phyloP scores from a whole-genome alignment of 2,888 invertebrate species.

The Falcaria lacertinaria region DNA sequence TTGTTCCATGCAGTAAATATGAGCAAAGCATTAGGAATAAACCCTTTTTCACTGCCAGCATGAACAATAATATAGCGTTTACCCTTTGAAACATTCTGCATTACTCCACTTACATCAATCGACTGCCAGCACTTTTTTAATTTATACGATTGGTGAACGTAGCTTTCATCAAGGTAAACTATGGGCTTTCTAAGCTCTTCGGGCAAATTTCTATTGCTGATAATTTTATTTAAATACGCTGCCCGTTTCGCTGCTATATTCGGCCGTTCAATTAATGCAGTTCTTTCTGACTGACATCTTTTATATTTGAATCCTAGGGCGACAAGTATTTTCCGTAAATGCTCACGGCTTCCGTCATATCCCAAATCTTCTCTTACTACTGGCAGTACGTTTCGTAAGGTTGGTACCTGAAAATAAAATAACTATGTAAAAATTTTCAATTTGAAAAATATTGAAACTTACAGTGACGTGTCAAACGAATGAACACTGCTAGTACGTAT shows the following conservation, averaged over 20 bases:
- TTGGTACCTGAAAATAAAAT: too few relatives aligned
- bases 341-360: too few relatives aligned
- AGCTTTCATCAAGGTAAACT: constrained; percentile 29
- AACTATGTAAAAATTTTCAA: too few relatives aligned
- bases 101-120: constrained; percentile 6
- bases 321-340: too few relatives aligned
- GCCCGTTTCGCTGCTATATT: too few relatives aligned
- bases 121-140: constrained; percentile 20
- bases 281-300: neutral
- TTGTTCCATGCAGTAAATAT: constrained; percentile 16
- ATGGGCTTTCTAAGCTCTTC: constrained; percentile 16
- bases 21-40: constrained; percentile 18
- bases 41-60: constrained; percentile 20
- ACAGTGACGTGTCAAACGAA: too few relatives aligned
- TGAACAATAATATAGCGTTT: constrained; percentile 18
- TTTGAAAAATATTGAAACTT: too few relatives aligned
- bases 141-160: constrained; percentile 20
- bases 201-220: constrained; percentile 15
- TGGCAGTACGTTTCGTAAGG: too few relatives aligned
- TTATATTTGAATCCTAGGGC: too few relatives aligned
- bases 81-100: constrained; percentile 13
- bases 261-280: too few relatives aligned
- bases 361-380: too few relatives aligned
- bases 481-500: too few relatives aligned
- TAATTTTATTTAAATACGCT: constrained; percentile 12